A percentile compares a stretch with the other conserved stretches of the same genome.
Evolutionary conservation across 2,113 vertebrate genomes (phyloP).

Genomic region (Butastur rufipennis): DNA sequence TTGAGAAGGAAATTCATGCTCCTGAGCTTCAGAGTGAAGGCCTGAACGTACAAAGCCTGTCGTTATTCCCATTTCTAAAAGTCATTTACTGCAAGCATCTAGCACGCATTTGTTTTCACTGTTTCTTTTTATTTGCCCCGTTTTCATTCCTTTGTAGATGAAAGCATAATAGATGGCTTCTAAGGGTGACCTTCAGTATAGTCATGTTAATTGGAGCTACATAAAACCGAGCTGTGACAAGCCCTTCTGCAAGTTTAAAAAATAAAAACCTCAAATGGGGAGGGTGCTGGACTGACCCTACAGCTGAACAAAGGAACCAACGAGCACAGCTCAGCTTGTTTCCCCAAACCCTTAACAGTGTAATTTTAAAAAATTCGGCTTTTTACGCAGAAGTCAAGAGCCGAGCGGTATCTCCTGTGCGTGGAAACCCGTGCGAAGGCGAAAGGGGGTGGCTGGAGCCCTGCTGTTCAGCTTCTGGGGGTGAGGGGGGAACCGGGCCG

Average conservation of each 20-base stretch:
- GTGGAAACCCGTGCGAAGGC: not conserved
- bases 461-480: not conserved
- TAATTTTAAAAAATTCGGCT: not conserved
- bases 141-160: not conserved
- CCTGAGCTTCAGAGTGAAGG: not conserved
- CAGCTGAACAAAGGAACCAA: not conserved
- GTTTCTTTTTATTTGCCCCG: not conserved
- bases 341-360: not conserved
- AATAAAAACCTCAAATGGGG: not conserved
- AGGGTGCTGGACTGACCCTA: not conserved
- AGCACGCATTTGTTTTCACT: not conserved
- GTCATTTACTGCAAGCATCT: not conserved
- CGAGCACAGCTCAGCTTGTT: rapidly evolving
- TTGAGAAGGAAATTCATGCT: not conserved
- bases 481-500: rapidly evolving
- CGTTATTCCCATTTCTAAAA: not conserved
- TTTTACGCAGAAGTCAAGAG: not conserved
- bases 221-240: not conserved
- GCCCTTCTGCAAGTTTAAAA: not conserved
- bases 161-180: not conserved
- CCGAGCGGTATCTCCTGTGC: not conserved
- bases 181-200: not conserved
- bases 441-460: not conserved
- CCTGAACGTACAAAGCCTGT: not conserved
- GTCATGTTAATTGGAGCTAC: not conserved